Conservation (phyloP, 1,140 invertebrate species). For the Drosophila triauraria region DNA sequence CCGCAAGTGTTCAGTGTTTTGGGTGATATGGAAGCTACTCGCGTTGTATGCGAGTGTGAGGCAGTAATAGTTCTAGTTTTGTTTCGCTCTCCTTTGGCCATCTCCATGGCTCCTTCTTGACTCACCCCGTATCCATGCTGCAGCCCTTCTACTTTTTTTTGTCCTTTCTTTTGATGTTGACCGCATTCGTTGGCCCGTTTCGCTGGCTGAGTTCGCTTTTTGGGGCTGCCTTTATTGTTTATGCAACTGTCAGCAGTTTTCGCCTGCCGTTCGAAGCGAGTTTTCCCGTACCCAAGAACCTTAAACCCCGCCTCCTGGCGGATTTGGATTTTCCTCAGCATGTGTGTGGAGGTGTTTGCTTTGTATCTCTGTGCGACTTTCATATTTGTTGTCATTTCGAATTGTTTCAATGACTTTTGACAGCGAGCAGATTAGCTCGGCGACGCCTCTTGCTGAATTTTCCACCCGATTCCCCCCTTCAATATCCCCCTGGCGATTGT, state of each 20-base stretch:
- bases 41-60: slow-evolving; percentile 36
- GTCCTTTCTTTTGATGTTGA: slow-evolving; percentile 73
- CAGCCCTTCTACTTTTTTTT: slow-evolving; percentile 12
- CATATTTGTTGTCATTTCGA: slow-evolving; percentile 82
- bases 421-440: slow-evolving; percentile 76
- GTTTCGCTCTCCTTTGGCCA: slow-evolving; percentile 48
- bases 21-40: slow-evolving; percentile 14
- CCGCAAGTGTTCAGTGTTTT: neutral
- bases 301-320: neutral
- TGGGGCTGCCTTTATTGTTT: slow-evolving; percentile 71
- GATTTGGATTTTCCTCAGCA: slow-evolving; percentile 7
- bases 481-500: slow-evolving; percentile 18
- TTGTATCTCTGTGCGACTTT: slow-evolving; percentile 59
- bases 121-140: slow-evolving; percentile 8
- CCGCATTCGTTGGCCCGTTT: slow-evolving; percentile 63
- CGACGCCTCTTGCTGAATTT: slow-evolving; percentile 55
- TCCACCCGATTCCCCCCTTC: neutral
- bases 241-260: slow-evolving; percentile 83
- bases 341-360: slow-evolving; percentile 50
- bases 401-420: slow-evolving; percentile 81
- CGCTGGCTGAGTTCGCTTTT: slow-evolving; percentile 47
- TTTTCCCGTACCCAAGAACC: slow-evolving; percentile 32
- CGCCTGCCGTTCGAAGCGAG: slow-evolving; percentile 41
- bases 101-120: slow-evolving; percentile 14
- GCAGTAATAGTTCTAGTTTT: slow-evolving; percentile 50